Evolutionary conservation across 2,888 invertebrate genomes (phyloP), one percentile per base, ranked within the genome.

Genomic region (Dyspetes luteomarginatus): DNA sequence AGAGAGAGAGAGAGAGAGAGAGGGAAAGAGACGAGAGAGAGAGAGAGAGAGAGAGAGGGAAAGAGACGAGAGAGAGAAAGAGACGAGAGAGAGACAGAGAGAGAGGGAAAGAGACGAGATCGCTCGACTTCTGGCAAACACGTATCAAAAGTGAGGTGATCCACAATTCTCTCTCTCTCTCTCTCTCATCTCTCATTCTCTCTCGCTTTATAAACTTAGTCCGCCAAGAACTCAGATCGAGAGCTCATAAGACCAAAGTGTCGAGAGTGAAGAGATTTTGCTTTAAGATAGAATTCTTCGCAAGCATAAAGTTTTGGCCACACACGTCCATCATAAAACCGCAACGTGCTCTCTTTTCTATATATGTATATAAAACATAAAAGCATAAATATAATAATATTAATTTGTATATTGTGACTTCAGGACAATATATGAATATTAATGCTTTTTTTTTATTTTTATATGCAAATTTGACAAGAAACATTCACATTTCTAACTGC

Each of bases 71-170:
- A 62, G 55, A 55, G 55, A 68, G 58, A 26, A 73, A 30, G 60
- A 56, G 26, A 30, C 52, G 52, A 62, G 62, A 30, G 24, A 19
- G 60, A 68, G 4, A 55, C 2, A 36, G 1, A 28, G 30, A n/a
- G 28, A 12, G 36, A 17, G 17, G 4, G 17, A 36, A 22, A 52
- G 43, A 62, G 26, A 41, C 36, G 45, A 41, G 28, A 75, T 86
- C 86, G 88, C 86, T 76, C 84, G 85, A 85, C 86, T 84, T 86
- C 88, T 85, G 86, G 86, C 85, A 87, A 87, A 82, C 81, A 85
- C 83, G 79, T 82, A n/a, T 86, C 85, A 78, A 87, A 87, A 85
- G 81, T 83, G 22, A 48, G n/a, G 48, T 58, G 24, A 60, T 45
- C 45, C 65, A 48, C 65, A 45, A 62, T 9, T 28, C 15, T 48